Conservation (phyloP, 2,113 vertebrate species). For the Spea multiplicata region DNA sequence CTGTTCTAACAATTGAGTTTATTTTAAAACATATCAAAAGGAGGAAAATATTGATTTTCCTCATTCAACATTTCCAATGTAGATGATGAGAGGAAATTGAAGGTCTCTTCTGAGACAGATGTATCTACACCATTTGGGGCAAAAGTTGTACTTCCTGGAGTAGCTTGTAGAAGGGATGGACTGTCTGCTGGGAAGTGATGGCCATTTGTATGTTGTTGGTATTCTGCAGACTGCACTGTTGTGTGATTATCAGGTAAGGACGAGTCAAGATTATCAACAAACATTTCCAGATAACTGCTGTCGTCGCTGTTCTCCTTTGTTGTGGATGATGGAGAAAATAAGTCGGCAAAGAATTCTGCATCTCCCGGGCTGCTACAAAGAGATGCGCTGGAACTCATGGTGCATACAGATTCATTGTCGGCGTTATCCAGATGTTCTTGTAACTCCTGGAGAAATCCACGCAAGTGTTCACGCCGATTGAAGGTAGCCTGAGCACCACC, state of each 20-base stretch:
- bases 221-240: not conserved
- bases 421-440: slow-evolving; percentile 66
- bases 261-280: slow-evolving; percentile 32
- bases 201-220: not conserved
- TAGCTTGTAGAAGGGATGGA: not conserved
- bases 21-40: slow-evolving; percentile 77
- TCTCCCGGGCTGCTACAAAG: slow-evolving; percentile 56
- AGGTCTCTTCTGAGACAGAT: slow-evolving; percentile 65
- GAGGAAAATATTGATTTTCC: slow-evolving; percentile 70
- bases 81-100: slow-evolving; percentile 76
- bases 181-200: not conserved
- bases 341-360: slow-evolving; percentile 75
- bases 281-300: slow-evolving; percentile 72
- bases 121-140: slow-evolving; percentile 49
- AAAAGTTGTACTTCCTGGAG: slow-evolving; percentile 2
- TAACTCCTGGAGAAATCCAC: slow-evolving; percentile 65
- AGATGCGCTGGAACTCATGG: slow-evolving; percentile 58
- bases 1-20: no score
- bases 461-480: slow-evolving; percentile 57
- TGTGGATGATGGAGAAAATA: slow-evolving; percentile 78
- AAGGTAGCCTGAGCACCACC: slow-evolving; percentile 19
- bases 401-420: slow-evolving; percentile 56
- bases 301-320: slow-evolving; percentile 63
- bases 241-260: not conserved
- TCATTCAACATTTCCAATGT: slow-evolving; percentile 59